Percentiles rank a stretch among this genome's conserved stretches.
Evolutionary conservation across 2,888 invertebrate species (phyloP).

Genomic region (Chromoteleia sp.): DNA sequence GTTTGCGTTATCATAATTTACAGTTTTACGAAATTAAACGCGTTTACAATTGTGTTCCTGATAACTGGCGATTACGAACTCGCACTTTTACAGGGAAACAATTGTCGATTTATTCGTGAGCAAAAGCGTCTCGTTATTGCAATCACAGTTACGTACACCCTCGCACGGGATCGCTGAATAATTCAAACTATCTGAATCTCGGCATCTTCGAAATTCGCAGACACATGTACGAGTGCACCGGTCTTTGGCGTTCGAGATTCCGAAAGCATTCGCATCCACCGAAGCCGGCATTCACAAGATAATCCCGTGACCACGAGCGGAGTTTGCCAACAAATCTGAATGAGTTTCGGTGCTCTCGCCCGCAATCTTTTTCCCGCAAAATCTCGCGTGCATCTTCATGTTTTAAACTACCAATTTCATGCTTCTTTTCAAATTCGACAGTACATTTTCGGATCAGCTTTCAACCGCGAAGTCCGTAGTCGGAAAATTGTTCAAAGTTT

Average conservation of each 20-base stretch:
- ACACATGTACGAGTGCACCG: slow-evolving; percentile 71
- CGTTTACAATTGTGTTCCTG: not conserved
- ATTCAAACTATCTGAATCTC: slow-evolving; percentile 72
- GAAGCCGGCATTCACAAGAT: slow-evolving; percentile 68
- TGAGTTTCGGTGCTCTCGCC: slow-evolving; percentile 51
- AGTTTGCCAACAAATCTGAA: slow-evolving; percentile 68
- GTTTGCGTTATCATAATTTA: slow-evolving; percentile 2
- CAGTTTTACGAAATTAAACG: not conserved
- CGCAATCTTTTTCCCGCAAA: slow-evolving; percentile 16
- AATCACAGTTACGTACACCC: slow-evolving; percentile 70
- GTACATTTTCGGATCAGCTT: slow-evolving; percentile 35
- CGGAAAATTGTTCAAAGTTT: not conserved
- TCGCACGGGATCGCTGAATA: slow-evolving; percentile 71
- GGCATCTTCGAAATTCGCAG: slow-evolving; percentile 72
- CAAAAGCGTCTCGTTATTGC: slow-evolving; percentile 71
- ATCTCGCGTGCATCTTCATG: slow-evolving; percentile 33
- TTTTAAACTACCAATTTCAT: slow-evolving; percentile 57
- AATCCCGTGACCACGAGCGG: slow-evolving; percentile 69
- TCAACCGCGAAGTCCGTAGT: slow-evolving; percentile 13
- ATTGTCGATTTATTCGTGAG: slow-evolving; percentile 63
- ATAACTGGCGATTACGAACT: not conserved
- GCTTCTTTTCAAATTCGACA: slow-evolving; percentile 39
- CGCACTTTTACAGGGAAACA: slow-evolving; percentile 47
- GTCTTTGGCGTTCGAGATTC: slow-evolving; percentile 71
- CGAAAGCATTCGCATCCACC: slow-evolving; percentile 68